Evolutionary conservation across 2,888 invertebrate species (phyloP), one percentile per base, ranked within the genome.

Genomic region (Agrenia bidenticulata): DNA sequence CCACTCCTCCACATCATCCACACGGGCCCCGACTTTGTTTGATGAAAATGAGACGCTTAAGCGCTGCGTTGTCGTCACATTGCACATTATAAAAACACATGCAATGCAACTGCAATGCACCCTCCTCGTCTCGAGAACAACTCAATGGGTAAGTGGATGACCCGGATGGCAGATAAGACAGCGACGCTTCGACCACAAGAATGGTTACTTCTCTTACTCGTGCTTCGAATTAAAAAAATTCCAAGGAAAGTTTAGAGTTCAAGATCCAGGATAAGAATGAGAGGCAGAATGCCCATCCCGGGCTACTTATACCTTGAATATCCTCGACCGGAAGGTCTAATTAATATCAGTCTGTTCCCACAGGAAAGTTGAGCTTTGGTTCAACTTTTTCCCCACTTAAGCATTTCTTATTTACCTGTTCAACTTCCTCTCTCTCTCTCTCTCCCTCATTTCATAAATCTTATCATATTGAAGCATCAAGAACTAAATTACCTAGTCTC

Each of bases 41-140:
- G 32, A 32, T 32, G 32, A 32, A 32, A 7, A 32, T 56, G 73
- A 73, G 73, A 67, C 67, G 67, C 69, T 70, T 73, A 71, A 73
- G 69, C 61, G 75, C 67, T 75, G 75, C 75, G 70, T 75, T 75
- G 70, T 73, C 67, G 71, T 70, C 67, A 72, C 75, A 75, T 75
- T 75, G 75, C 75, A 75, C 63, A 32, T 27, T 27, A 58, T 57
- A 61, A 51, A 21, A 60, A 56, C 54, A 45, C 65, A 55, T 75
- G 73, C 75, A 75, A 73, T 75, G 75, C 73, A 73, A 75, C 75
- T 72, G 75, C 75, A 75, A 75, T 72, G 75, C 75, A 75, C 72
- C 66, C 70, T 74, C 72, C 67, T 65, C 71, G 67, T 68, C 73
- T 69, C 69, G 53, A 27, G 39, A 60, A 39, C 63, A 7, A n/a